These are phyloP conservation scores for Xestia rhomboidea DNA, from an alignment of 2,888 invertebrate genomes.

Conservation along the genomic window DNA sequence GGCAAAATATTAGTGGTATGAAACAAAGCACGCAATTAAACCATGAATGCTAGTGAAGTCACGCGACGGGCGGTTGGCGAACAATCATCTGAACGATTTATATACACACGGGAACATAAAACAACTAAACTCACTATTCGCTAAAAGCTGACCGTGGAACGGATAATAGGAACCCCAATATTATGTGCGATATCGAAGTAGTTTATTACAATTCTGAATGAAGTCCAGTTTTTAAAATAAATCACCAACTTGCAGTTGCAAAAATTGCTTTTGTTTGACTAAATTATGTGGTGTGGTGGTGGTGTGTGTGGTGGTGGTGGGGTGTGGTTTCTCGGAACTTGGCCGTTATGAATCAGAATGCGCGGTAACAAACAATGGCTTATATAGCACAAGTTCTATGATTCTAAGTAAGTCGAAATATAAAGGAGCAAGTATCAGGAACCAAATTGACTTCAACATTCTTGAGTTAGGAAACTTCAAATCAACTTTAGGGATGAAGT, in stretches of 20 bases:
- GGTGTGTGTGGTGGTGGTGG: slow-evolving; percentile 27
- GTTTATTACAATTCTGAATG: slow-evolving; percentile 27
- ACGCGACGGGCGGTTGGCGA: slow-evolving; percentile 48
- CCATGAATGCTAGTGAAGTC: slow-evolving; percentile 50
- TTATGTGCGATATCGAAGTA: slow-evolving; percentile 23
- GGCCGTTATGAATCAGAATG: slow-evolving; percentile 42
- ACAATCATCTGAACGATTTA: slow-evolving; percentile 44
- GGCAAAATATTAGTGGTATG: slow-evolving; percentile 49
- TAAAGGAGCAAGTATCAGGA: slow-evolving; percentile 43
- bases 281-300: slow-evolving; percentile 38
- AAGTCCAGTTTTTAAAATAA: slow-evolving; percentile 41
- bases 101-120: slow-evolving; percentile 28
- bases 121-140: slow-evolving; percentile 33
- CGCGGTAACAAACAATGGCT: slow-evolving; percentile 39
- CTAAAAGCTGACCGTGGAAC: slow-evolving; percentile 18
- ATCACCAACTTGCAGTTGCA: slow-evolving; percentile 31
- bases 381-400: slow-evolving; percentile 39
- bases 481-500: slow-evolving; percentile 57
- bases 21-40: slow-evolving; percentile 61
- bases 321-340: slow-evolving; percentile 46
- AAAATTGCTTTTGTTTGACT: slow-evolving; percentile 39
- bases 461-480: slow-evolving; percentile 52
- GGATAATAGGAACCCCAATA: slow-evolving; percentile 31
- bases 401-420: slow-evolving; percentile 38
- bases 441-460: slow-evolving; percentile 61